Conservation (phyloP, 1,140 invertebrate species). For the Drosophila nigrodunni region DNA sequence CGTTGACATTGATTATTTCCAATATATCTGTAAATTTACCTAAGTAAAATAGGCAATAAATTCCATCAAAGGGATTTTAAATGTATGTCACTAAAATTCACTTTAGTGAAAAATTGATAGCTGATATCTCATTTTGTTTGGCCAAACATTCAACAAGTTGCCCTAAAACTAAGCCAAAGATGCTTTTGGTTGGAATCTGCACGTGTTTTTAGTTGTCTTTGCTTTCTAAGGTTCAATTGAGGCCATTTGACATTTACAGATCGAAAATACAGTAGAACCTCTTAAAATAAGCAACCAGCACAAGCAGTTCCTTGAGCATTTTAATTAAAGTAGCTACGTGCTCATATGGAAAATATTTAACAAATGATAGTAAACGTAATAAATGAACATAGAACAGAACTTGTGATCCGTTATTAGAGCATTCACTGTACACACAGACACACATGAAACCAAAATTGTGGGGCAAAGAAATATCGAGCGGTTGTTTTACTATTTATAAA, state of each 20-base stretch:
- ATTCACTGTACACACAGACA: slow-evolving; percentile 4
- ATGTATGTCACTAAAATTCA: background rate
- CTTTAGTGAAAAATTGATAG: background rate
- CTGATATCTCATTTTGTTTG: background rate
- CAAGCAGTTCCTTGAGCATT: too few relatives aligned
- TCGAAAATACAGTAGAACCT: slow-evolving; percentile 15
- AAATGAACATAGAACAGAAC: background rate
- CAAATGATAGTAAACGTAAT: too few relatives aligned
- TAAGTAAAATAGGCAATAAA: slow-evolving; percentile 1
- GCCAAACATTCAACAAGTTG: slow-evolving; percentile 27
- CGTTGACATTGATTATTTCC: slow-evolving; percentile 21
- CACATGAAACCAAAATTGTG: slow-evolving; percentile 13
- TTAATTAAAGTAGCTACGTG: too few relatives aligned
- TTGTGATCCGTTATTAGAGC: background rate
- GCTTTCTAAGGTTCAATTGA: slow-evolving; percentile 21
- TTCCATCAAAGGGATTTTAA: background rate
- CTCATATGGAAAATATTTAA: too few relatives aligned
- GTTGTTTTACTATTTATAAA: slow-evolving; percentile 57
- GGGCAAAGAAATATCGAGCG: slow-evolving; percentile 18
- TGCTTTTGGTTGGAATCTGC: slow-evolving; percentile 14
- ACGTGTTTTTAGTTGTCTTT: slow-evolving; percentile 31
- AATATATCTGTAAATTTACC: slow-evolving; percentile 20
- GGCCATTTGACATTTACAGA: slow-evolving; percentile 56
- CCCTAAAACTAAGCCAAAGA: background rate
- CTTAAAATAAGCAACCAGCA: background rate